phyloP scores from a whole-genome alignment of 2,113 vertebrate genomes.

The Verasper variegatus region DNA sequence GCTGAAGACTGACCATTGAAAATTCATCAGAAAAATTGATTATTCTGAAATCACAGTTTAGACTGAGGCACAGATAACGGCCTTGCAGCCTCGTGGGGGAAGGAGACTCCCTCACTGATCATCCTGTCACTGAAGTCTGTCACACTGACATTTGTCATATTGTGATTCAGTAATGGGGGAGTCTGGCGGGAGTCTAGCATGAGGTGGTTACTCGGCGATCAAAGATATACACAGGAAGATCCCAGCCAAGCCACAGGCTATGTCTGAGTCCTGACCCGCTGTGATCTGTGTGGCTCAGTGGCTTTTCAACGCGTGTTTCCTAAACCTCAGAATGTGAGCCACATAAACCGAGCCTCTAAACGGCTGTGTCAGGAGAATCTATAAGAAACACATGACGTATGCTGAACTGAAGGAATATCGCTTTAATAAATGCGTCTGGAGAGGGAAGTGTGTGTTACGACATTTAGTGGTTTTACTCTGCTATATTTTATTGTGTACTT shows the following conservation, averaged over 20 bases:
- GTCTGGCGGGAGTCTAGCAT: conserved; percentile 26
- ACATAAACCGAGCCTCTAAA: conserved; percentile 68
- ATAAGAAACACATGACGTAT: conserved; percentile 64
- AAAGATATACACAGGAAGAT: conserved; percentile 59
- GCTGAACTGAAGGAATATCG: conserved; percentile 48
- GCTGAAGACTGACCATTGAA: neutral
- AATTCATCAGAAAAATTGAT: neutral
- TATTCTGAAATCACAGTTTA: conserved; percentile 12
- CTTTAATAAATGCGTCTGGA: conserved; percentile 48
- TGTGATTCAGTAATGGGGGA: conserved; percentile 59
- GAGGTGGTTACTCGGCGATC: conserved; percentile 59
- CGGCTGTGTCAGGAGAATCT: conserved; percentile 76
- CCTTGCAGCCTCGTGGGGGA: conserved; percentile 2
- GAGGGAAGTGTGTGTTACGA: conserved; percentile 13
- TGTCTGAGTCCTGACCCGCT: conserved; percentile 74
- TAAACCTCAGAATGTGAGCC: conserved; percentile 77
- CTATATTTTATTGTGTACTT: conserved; percentile 27
- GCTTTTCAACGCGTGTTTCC: conserved; percentile 74
- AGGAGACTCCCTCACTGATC: conserved; percentile 38
- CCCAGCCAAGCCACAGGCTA: conserved; percentile 76
- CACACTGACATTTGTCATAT: conserved; percentile 67
- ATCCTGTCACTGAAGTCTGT: conserved; percentile 54
- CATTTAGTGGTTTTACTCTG: conserved; percentile 36
- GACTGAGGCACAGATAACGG: conserved; percentile 25
- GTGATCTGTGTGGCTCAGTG: conserved; percentile 72